Percentiles rank a stretch among this genome's conserved stretches.
Conservation (phyloP, 2,797 vertebrate species). For the Liparis tanakae region DNA sequence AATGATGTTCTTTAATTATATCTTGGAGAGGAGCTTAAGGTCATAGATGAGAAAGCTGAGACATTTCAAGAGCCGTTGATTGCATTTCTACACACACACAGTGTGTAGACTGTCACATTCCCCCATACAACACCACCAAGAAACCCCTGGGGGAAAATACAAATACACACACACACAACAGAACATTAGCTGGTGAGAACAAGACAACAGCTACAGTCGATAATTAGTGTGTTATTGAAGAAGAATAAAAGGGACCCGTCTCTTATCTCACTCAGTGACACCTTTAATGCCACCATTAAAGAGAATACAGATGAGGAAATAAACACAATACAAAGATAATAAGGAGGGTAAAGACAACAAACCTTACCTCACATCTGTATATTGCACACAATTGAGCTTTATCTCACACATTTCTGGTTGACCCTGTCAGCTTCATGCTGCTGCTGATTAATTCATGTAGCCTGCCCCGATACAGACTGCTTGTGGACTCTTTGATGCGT, state of each 20-base stretch:
- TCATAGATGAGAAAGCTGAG: conserved; percentile 7
- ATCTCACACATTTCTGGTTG: neutral
- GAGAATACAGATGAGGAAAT: neutral
- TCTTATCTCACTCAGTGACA: neutral
- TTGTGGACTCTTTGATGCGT: conserved; percentile 3
- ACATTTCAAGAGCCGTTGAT: conserved; percentile 2
- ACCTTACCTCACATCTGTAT: neutral
- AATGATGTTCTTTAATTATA: neutral
- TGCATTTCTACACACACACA: neutral
- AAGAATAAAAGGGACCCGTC: neutral
- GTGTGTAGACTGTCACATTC: neutral
- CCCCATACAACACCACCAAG: neutral
- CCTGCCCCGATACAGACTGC: conserved; percentile 12
- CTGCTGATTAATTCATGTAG: conserved; percentile 37
- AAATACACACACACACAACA: neutral
- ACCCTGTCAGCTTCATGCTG: conserved; percentile 29
- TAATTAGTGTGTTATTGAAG: conserved; percentile 12
- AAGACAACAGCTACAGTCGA: neutral
- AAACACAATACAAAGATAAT: neutral
- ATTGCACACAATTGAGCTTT: conserved; percentile 3
- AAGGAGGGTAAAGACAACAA: neutral
- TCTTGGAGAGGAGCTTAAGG: neutral
- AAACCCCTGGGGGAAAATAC: neutral
- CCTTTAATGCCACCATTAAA: neutral
- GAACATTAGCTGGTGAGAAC: conserved; percentile 7